Conservation (phyloP, 2,888 invertebrate species). For the Acholoe squamosa region DNA sequence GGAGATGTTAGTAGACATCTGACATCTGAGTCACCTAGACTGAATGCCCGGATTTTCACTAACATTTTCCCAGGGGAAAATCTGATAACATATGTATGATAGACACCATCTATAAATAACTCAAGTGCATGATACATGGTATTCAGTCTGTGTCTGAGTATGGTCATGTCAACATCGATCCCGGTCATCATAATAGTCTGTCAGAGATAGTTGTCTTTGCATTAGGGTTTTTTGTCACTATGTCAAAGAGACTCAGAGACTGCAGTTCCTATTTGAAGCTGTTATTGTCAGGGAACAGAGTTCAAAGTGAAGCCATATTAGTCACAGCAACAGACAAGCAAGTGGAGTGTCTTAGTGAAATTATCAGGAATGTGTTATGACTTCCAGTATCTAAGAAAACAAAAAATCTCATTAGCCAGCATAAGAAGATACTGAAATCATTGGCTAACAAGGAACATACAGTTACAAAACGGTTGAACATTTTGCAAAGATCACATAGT, state of each 20-base stretch:
- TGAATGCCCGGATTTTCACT: not conserved
- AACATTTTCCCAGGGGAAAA: constrained; percentile 18
- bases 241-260: not conserved
- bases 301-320: not conserved
- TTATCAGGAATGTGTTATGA: not conserved
- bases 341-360: constrained; percentile 1
- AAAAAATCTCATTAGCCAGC: not conserved
- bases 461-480: not conserved
- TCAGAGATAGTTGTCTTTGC: too few relatives aligned
- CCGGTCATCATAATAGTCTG: too few relatives aligned
- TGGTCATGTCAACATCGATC: not conserved
- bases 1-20: not conserved
- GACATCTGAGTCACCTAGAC: not conserved
- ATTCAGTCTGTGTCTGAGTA: not conserved
- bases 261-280: not conserved
- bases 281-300: not conserved
- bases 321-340: not conserved
- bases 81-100: constrained; percentile 29
- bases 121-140: not conserved
- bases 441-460: not conserved
- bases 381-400: not conserved
- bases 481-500: not conserved
- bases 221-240: not conserved
- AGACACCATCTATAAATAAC: not conserved
- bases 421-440: not conserved